Conservation (phyloP, 2,113 vertebrate species). For the Dicentrarchus labrax region DNA sequence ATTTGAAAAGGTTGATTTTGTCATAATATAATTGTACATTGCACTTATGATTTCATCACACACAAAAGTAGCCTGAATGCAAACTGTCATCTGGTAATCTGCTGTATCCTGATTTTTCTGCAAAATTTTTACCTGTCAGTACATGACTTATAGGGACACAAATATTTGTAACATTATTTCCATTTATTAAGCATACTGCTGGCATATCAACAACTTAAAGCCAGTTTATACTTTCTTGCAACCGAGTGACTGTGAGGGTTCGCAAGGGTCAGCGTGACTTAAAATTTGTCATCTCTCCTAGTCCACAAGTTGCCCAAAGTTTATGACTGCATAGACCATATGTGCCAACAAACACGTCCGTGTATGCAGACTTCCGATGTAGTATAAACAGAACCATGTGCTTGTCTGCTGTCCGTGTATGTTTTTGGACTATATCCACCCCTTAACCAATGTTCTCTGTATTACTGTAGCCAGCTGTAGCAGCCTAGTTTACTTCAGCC, state of each 20-base stretch:
- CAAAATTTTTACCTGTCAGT: neutral
- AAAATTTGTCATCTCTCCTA: neutral
- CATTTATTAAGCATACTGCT: neutral
- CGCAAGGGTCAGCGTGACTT: neutral
- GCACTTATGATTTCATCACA: no score
- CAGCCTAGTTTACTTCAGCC: neutral
- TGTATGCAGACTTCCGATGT: neutral
- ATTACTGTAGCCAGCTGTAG: neutral
- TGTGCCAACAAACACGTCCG: neutral
- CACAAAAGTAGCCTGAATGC: neutral
- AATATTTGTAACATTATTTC: neutral
- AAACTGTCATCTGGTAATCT: neutral
- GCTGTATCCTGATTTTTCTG: neutral
- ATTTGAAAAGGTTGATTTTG: neutral
- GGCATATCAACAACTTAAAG: neutral
- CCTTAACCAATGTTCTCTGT: neutral
- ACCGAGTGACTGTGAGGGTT: neutral
- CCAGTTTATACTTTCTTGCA: neutral
- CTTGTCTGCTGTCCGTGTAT: neutral
- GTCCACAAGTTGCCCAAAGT: neutral
- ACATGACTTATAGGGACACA: no score
- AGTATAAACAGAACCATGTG: neutral
- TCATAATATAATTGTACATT: no score
- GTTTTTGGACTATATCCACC: neutral
- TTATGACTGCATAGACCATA: neutral